Evolutionary conservation across 2,888 invertebrate genomes (phyloP).

Genomic region (Conistra vaccinii): DNA sequence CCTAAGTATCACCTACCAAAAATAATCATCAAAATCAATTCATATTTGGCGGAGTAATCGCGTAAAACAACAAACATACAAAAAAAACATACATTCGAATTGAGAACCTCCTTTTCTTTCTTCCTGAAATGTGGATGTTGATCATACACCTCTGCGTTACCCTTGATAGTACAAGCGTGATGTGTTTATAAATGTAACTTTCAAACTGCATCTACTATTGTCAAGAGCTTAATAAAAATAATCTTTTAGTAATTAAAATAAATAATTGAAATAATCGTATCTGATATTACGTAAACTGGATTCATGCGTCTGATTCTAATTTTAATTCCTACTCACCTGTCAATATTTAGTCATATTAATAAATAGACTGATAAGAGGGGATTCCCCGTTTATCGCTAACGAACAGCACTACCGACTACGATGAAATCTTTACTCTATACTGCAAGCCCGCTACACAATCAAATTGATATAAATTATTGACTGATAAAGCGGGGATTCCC

Average conservation of each 20-base stretch:
- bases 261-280: background rate
- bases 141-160: background rate
- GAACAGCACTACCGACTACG: background rate
- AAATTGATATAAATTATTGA: background rate
- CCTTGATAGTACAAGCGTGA: background rate
- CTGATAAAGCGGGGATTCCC: slow-evolving; percentile 24
- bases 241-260: background rate
- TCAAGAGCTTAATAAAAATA: background rate
- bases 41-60: no score
- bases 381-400: background rate
- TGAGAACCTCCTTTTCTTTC: no score
- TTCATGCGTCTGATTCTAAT: background rate
- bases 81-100: no score
- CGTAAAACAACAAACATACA: no score
- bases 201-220: background rate
- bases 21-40: no score
- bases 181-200: background rate
- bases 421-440: background rate
- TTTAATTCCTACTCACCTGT: background rate
- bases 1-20: no score
- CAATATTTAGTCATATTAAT: background rate
- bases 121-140: background rate
- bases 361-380: background rate
- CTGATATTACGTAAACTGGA: background rate
- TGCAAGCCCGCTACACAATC: background rate